Evolutionary conservation across 1,140 invertebrate genomes (phyloP).

Genomic region (Drosophila santomea): DNA sequence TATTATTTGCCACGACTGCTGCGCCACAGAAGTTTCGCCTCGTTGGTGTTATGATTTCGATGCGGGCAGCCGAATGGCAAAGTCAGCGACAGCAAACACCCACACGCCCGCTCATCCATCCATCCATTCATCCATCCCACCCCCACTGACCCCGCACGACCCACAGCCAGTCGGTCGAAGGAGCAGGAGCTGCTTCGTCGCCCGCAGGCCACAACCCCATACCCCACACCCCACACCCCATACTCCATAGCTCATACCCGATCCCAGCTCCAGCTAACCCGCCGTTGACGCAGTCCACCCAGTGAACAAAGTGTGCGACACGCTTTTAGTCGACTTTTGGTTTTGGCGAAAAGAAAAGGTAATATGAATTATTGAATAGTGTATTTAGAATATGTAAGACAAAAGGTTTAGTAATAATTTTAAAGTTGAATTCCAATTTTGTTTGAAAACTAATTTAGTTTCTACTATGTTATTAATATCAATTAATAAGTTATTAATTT

Average conservation of each 20-base stretch:
- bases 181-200: slow-evolving; percentile 51
- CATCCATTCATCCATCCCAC: slow-evolving; percentile 7
- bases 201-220: slow-evolving; percentile 60
- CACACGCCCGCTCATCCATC: slow-evolving; percentile 16
- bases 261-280: slow-evolving; percentile 56
- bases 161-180: slow-evolving; percentile 35
- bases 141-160: slow-evolving; percentile 43
- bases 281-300: slow-evolving; percentile 70
- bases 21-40: slow-evolving; percentile 78
- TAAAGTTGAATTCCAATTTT: no score
- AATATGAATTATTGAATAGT: background rate
- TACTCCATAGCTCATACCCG: background rate
- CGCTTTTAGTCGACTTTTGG: background rate
- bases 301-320: slow-evolving; percentile 31
- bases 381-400: background rate
- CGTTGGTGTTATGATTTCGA: slow-evolving; percentile 82
- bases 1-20: slow-evolving; percentile 79
- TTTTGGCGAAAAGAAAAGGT: no score
- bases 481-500: no score
- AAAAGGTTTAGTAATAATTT: no score
- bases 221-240: background rate
- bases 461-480: background rate
- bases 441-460: background rate
- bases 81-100: slow-evolving; percentile 62
- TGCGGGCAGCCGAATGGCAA: slow-evolving; percentile 80